phyloP scores from a whole-genome alignment of 2,797 vertebrate species.

The Acanthurus lineatus region DNA sequence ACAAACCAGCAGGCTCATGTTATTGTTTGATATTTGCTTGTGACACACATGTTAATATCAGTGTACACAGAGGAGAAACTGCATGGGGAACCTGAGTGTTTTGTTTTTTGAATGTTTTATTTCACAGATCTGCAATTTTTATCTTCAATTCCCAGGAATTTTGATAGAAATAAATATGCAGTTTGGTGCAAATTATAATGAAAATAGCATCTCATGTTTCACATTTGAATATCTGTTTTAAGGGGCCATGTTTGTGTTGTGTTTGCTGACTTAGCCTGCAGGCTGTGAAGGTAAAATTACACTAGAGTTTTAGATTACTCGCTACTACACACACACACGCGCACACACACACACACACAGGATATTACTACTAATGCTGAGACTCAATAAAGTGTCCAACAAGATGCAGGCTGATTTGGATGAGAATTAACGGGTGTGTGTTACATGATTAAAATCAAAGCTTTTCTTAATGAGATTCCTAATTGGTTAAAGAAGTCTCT shows the following conservation, averaged over 20 bases:
- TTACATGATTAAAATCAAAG: constrained; percentile 25
- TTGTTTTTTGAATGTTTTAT: not conserved
- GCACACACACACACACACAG: not conserved
- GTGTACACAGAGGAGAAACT: not conserved
- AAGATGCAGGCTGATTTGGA: not conserved
- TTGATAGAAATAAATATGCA: not conserved
- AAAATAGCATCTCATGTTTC: too few species aligned
- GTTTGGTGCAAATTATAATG: not conserved
- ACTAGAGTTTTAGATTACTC: not conserved
- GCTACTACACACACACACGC: too few species aligned
- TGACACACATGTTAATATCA: not conserved
- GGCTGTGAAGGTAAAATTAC: not conserved
- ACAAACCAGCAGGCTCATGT: not conserved
- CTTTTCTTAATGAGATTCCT: constrained; percentile 19
- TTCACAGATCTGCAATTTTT: not conserved
- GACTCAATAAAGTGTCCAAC: not conserved
- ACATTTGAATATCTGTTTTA: too few species aligned
- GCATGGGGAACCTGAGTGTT: not conserved
- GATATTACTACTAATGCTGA: too few species aligned
- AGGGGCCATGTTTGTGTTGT: too few species aligned
- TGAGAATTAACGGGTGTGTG: not conserved
- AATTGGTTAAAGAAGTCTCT: constrained; percentile 17
- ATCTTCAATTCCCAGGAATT: not conserved
- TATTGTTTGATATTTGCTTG: not conserved
- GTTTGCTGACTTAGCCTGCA: too few species aligned